Conservation (phyloP, 2,113 vertebrate species). For the Gambusia holbrooki region DNA sequence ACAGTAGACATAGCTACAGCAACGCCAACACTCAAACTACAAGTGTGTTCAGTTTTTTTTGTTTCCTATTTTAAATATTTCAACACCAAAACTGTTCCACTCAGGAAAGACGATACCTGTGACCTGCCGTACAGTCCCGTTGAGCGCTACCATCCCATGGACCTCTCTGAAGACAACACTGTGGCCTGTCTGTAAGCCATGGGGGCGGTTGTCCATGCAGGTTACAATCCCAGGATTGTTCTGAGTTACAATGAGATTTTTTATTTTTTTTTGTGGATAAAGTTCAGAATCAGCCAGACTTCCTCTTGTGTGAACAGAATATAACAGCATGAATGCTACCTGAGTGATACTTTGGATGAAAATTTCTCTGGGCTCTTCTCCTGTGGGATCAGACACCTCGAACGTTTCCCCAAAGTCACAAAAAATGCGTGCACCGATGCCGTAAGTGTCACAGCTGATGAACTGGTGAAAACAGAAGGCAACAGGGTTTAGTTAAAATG, state of each 20-base stretch:
- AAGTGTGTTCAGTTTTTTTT: too few relatives aligned
- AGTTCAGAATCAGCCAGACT: not conserved
- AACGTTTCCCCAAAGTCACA: slow-evolving; percentile 97
- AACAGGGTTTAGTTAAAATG: not conserved
- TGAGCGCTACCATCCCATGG: slow-evolving; percentile 91
- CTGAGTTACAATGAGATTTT: slow-evolving; percentile 47
- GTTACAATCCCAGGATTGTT: slow-evolving; percentile 90
- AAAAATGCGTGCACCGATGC: slow-evolving; percentile 92
- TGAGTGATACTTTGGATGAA: slow-evolving; percentile 96
- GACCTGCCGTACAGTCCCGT: slow-evolving; percentile 85
- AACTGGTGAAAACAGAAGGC: slow-evolving; percentile 80
- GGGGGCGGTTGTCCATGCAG: slow-evolving; percentile 93
- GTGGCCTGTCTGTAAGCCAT: slow-evolving; percentile 93
- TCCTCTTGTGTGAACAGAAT: not conserved
- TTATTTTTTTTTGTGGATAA: not conserved
- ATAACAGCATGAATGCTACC: slow-evolving; percentile 68
- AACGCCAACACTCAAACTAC: too few relatives aligned
- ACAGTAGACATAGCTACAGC: not conserved
- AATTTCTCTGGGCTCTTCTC: slow-evolving; percentile 95
- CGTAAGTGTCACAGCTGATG: slow-evolving; percentile 89
- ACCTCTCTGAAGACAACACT: slow-evolving; percentile 92
- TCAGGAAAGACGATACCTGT: slow-evolving; percentile 80
- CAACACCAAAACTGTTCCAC: not conserved
- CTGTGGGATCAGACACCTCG: slow-evolving; percentile 93
- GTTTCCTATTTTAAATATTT: not conserved